Conservation (phyloP, 2,113 vertebrate species). For the Aegotheles bennettii region DNA sequence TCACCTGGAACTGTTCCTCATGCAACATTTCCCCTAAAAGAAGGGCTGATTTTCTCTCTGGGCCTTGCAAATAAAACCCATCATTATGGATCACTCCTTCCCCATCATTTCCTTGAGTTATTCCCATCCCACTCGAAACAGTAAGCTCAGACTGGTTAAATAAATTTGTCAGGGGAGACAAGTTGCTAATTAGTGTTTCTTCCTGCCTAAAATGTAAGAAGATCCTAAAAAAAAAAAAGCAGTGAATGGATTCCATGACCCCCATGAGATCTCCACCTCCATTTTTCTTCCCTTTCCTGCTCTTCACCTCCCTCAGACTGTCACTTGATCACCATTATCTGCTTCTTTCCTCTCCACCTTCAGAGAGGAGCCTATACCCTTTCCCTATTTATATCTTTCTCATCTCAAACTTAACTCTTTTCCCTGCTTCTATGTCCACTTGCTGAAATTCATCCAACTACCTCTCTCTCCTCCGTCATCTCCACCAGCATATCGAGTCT, state of each 20-base stretch:
- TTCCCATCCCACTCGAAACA: not conserved
- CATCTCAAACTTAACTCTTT: not conserved
- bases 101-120: not conserved
- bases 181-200: not conserved
- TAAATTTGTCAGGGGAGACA: not conserved
- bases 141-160: not conserved
- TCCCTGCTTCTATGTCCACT: not conserved
- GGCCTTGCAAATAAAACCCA: not conserved
- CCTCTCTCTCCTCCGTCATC: not conserved
- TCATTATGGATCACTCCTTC: not conserved
- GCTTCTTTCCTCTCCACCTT: not conserved
- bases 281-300: not conserved
- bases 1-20: not conserved
- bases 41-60: not conserved
- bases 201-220: not conserved
- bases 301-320: not conserved
- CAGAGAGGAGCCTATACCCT: not conserved
- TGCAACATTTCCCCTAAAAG: not conserved
- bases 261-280: not conserved
- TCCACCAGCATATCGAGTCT: not conserved
- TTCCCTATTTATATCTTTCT: not conserved
- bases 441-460: not conserved
- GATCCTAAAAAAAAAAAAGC: not conserved
- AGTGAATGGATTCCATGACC: not conserved
- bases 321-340: not conserved